A percentile compares a stretch with the other conserved stretches of the same genome.
Conservation (phyloP, 2,888 invertebrate species). For the Idaea aversata region DNA sequence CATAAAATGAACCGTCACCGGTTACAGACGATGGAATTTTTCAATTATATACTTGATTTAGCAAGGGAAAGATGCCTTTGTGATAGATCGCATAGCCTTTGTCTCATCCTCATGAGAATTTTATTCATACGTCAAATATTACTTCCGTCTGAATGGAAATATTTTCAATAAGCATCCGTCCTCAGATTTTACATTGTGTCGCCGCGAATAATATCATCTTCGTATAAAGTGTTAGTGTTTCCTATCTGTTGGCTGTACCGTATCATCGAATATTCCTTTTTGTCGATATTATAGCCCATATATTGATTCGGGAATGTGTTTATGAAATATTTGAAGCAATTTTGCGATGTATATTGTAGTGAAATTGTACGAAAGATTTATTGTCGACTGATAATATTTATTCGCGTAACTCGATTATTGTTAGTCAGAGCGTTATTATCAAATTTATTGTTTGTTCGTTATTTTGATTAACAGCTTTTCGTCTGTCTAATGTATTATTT, state of each 20-base stretch:
- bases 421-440: background rate
- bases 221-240: slow-evolving; percentile 35
- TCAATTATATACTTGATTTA: slow-evolving; percentile 52
- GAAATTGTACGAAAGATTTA: background rate
- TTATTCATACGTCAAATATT: slow-evolving; percentile 66
- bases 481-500: background rate
- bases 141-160: slow-evolving; percentile 64
- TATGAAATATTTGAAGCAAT: background rate
- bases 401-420: slow-evolving; percentile 1
- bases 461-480: slow-evolving; percentile 1
- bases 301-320: slow-evolving; percentile 1
- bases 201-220: slow-evolving; percentile 41
- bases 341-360: slow-evolving; percentile 1
- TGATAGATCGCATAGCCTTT: slow-evolving; percentile 43
- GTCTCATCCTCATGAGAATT: slow-evolving; percentile 54
- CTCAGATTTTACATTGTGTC: slow-evolving; percentile 47
- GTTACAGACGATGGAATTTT: slow-evolving; percentile 35
- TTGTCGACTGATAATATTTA: slow-evolving; percentile 1
- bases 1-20: slow-evolving; percentile 25
- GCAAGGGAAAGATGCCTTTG: slow-evolving; percentile 34
- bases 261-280: background rate
- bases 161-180: slow-evolving; percentile 65
- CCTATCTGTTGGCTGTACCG: background rate
- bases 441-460: background rate
- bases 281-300: background rate